Evolutionary conservation across 2,888 invertebrate species (phyloP).

Genomic region (Amblyjoppa fuscipennis): DNA sequence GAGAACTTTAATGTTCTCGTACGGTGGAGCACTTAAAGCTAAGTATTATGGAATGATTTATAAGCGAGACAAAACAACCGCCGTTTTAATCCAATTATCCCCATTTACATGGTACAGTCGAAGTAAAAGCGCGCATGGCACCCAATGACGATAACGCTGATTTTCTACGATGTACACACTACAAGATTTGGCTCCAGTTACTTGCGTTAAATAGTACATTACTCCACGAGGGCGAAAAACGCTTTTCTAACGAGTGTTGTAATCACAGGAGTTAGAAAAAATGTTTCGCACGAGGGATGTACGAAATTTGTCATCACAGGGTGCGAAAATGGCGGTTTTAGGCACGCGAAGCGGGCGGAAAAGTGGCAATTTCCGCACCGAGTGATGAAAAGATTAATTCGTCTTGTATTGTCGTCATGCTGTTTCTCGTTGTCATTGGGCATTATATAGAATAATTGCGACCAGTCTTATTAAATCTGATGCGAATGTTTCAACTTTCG

Average conservation of each 20-base stretch:
- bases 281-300: too few species aligned
- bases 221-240: too few species aligned
- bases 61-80: neutral
- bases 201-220: neutral
- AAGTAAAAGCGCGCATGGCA: neutral
- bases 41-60: slow-evolving; percentile 24
- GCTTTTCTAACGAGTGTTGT: too few species aligned
- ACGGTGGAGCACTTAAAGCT: neutral
- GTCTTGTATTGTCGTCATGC: neutral
- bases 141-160: neutral
- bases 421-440: slow-evolving; percentile 8
- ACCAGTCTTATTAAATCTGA: slow-evolving; percentile 3
- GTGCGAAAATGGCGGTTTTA: too few species aligned
- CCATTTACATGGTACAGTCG: slow-evolving; percentile 9
- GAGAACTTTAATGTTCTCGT: slow-evolving; percentile 34
- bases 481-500: slow-evolving; percentile 31
- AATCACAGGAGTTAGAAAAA: too few species aligned
- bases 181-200: neutral
- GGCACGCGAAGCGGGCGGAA: too few species aligned
- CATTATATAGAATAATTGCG: slow-evolving; percentile 7
- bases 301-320: too few species aligned
- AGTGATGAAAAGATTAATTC: slow-evolving; percentile 24
- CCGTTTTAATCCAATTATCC: slow-evolving; percentile 38
- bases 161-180: neutral
- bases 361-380: too few species aligned